phyloP scores from a whole-genome alignment of 2,113 vertebrate genomes.

The Myotis brandtii region DNA sequence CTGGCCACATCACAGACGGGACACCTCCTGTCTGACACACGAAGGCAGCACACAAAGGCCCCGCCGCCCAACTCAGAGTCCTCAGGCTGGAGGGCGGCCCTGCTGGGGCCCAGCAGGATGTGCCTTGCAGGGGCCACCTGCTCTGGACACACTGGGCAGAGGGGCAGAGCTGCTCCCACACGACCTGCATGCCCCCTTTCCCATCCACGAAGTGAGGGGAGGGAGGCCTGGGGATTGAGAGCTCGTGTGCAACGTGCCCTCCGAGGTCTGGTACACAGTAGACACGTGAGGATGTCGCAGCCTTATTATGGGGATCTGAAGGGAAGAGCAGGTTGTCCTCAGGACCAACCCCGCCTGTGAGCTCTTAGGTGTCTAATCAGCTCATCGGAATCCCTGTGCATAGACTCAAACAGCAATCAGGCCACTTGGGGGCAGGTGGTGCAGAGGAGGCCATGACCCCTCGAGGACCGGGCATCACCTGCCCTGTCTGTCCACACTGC shows the following conservation, averaged over 20 bases:
- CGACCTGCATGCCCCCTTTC: background rate
- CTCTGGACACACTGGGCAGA: background rate
- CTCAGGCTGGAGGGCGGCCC: background rate
- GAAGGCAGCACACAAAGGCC: background rate
- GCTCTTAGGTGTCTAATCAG: background rate
- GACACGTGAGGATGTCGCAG: accelerated
- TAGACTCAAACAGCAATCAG: background rate
- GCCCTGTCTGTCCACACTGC: background rate
- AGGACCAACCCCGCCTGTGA: background rate
- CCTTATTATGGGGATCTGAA: background rate
- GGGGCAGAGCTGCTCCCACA: background rate
- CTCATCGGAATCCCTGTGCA: background rate
- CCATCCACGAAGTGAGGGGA: background rate
- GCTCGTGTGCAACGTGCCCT: background rate
- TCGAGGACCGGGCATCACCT: background rate
- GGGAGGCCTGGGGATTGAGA: background rate
- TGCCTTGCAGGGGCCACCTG: background rate
- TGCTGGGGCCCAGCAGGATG: background rate
- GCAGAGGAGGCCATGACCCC: background rate
- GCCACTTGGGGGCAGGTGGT: background rate
- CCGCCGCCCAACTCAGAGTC: no score
- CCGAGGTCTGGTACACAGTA: accelerated
- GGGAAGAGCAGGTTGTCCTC: background rate
- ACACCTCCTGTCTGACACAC: background rate
- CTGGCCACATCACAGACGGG: background rate